Evolutionary conservation across 2,113 vertebrate genomes (phyloP).

Genomic region (Fukomys damarensis): DNA sequence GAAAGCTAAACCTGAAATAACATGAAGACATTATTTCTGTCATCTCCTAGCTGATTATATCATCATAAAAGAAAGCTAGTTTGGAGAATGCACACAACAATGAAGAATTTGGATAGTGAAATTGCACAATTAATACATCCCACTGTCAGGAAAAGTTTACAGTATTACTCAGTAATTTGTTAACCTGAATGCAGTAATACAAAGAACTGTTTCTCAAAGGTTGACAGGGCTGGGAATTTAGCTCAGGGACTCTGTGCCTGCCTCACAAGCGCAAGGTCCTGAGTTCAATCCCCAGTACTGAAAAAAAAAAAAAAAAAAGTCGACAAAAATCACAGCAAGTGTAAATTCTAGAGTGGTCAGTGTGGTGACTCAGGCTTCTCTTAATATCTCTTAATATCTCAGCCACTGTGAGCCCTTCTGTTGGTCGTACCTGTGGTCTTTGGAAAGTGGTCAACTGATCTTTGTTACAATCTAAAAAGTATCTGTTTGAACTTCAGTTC

Average conservation of each 20-base stretch:
- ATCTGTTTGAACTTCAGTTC: constrained; percentile 20
- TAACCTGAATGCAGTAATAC: neutral
- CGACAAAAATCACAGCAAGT: constrained; percentile 9
- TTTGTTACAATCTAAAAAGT: constrained; percentile 10
- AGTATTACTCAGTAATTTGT: constrained; percentile 24
- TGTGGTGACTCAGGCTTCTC: neutral
- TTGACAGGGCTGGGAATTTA: neutral
- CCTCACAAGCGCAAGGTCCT: too few relatives aligned
- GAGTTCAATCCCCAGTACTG: too few relatives aligned
- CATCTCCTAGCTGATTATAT: constrained; percentile 58
- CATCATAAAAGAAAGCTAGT: constrained; percentile 55
- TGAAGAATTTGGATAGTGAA: neutral
- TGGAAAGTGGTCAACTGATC: neutral
- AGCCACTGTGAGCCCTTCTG: neutral
- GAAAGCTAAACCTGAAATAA: constrained; percentile 72
- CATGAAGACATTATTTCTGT: constrained; percentile 64
- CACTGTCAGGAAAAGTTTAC: constrained; percentile 2
- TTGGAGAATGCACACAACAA: constrained; percentile 25
- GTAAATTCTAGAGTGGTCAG: neutral
- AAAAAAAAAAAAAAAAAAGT: too few relatives aligned
- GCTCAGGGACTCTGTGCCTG: too few relatives aligned
- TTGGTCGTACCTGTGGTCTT: neutral
- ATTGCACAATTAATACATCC: constrained; percentile 17
- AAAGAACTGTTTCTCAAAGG: constrained; percentile 32
- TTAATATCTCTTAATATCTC: neutral